Percentiles rank a stretch among this genome's conserved stretches.
phyloP scores from a whole-genome alignment of 2,797 vertebrate genomes.

The Craterocephalus amniculus region DNA sequence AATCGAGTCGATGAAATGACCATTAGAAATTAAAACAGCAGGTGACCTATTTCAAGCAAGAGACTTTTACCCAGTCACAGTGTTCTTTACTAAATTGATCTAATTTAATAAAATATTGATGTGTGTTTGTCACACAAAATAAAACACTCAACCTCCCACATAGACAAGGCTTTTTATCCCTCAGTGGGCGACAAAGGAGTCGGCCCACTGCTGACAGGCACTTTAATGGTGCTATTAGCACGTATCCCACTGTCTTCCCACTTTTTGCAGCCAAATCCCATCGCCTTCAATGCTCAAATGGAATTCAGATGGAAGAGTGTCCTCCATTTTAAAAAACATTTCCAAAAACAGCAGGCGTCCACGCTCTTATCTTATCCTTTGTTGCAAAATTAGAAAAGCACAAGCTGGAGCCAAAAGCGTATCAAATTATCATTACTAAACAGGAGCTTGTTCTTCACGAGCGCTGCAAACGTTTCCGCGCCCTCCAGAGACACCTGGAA shows the following conservation, averaged over 20 bases:
- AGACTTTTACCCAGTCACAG: constrained; percentile 19
- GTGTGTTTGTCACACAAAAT: constrained; percentile 47
- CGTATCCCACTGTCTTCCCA: constrained; percentile 57
- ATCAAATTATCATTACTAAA: constrained; percentile 71
- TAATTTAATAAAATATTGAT: constrained; percentile 61
- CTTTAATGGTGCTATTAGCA: constrained; percentile 76
- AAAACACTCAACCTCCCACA: constrained; percentile 52
- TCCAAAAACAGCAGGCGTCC: constrained; percentile 61
- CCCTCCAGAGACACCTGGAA: constrained; percentile 47
- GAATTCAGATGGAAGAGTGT: constrained; percentile 66
- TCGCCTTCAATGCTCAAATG: constrained; percentile 64
- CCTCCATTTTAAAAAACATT: constrained; percentile 66
- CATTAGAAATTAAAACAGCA: constrained; percentile 43
- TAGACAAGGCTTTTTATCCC: constrained; percentile 10
- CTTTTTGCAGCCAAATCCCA: constrained; percentile 67
- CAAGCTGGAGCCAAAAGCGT: constrained; percentile 60
- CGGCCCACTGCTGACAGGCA: constrained; percentile 63
- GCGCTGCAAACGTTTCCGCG: constrained; percentile 46
- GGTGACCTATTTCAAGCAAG: constrained; percentile 38
- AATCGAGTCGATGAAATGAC: neutral
- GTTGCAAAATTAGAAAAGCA: constrained; percentile 57
- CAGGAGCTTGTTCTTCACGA: constrained; percentile 44
- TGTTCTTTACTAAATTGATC: constrained; percentile 35
- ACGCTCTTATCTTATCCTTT: constrained; percentile 58
- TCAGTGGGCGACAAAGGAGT: constrained; percentile 46